Conservation (phyloP, 2,797 vertebrate genomes). For the Pristis pectinata region DNA sequence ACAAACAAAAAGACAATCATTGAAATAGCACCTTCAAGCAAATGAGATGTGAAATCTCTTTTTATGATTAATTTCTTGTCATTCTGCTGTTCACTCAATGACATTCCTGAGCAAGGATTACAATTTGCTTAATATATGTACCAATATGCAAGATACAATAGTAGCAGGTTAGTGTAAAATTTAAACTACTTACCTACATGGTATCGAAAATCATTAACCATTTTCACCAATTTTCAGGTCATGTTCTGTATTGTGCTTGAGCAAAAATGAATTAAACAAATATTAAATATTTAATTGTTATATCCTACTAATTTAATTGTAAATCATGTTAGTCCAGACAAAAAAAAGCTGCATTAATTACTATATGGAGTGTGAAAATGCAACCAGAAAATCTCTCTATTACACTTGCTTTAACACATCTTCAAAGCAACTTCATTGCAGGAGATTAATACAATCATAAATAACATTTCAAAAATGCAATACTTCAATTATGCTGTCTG, state of each 20-base stretch:
- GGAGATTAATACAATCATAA: slow-evolving; percentile 26
- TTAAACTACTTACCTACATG: slow-evolving; percentile 94
- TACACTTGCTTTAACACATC: neutral
- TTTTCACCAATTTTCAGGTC: slow-evolving; percentile 76
- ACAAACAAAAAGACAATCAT: slow-evolving; percentile 41
- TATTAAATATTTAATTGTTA: slow-evolving; percentile 7
- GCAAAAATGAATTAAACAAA: neutral
- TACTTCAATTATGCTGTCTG: neutral
- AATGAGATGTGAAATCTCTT: slow-evolving; percentile 77
- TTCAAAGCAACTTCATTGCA: neutral
- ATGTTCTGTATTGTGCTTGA: slow-evolving; percentile 28
- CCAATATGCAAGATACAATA: slow-evolving; percentile 81
- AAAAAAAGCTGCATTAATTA: neutral
- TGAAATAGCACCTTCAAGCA: slow-evolving; percentile 67
- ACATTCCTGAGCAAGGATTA: slow-evolving; percentile 79
- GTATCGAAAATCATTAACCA: slow-evolving; percentile 88
- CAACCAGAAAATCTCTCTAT: neutral
- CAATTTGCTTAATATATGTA: slow-evolving; percentile 72
- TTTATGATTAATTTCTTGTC: slow-evolving; percentile 87
- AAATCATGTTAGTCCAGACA: neutral
- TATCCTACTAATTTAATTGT: neutral
- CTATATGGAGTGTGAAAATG: neutral
- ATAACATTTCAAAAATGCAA: slow-evolving; percentile 11
- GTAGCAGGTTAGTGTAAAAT: slow-evolving; percentile 83
- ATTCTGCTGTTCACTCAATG: slow-evolving; percentile 67